Conservation (phyloP, 2,888 invertebrate genomes). For the Andrena marginata region DNA sequence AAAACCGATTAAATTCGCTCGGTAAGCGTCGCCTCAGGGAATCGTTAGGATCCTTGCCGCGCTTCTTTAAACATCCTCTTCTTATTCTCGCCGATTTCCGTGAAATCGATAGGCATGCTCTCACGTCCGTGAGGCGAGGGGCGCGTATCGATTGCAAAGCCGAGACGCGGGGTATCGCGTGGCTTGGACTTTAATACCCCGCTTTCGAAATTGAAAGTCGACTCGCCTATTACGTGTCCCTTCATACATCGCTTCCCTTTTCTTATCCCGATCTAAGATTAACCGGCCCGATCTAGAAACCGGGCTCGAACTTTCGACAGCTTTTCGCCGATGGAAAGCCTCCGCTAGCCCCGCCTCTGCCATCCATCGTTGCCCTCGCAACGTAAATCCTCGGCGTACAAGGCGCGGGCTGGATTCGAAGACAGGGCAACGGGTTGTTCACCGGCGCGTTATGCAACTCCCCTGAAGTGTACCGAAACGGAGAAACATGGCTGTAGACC, state of each 20-base stretch:
- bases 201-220: constrained; percentile 37
- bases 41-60: background rate
- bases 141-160: constrained; percentile 1
- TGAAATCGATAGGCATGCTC: background rate
- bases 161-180: constrained; percentile 1
- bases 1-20: constrained; percentile 39
- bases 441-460: constrained; percentile 42
- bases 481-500: constrained; percentile 17
- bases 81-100: constrained; percentile 6
- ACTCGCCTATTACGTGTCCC: constrained; percentile 5
- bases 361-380: background rate
- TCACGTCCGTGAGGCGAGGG: no score
- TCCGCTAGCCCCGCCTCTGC: background rate
- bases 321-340: no score
- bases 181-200: background rate
- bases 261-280: background rate
- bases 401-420: background rate
- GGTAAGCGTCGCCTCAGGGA: constrained; percentile 2
- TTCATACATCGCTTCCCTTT: background rate
- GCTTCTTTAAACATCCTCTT: background rate
- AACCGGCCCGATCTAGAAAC: no score
- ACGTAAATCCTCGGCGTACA: background rate
- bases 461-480: constrained; percentile 27
- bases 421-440: constrained; percentile 12
- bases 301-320: no score